Evolutionary conservation across 2,888 invertebrate genomes (phyloP), one percentile per base, ranked within the genome.

Genomic region (Lepidochrysops patricia): DNA sequence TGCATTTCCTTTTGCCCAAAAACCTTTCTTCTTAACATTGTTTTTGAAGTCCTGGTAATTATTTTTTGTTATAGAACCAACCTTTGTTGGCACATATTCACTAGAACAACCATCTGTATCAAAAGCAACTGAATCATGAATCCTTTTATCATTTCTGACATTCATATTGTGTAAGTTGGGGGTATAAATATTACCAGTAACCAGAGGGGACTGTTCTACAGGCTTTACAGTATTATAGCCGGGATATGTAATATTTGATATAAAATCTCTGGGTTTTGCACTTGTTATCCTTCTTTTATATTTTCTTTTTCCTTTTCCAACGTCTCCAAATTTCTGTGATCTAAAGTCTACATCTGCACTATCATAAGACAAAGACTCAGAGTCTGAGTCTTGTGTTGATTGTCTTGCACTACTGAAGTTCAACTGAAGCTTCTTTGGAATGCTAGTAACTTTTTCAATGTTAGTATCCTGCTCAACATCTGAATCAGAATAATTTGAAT

Each of bases 11-110:
- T 88, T 88, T 5, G 86, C 88, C 89, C 89, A 89, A 63, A 72
- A 89, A 7, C 89, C 89, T 67, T 83, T 85, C 63, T 71, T 81
- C 61, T 76, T 76, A 1, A 89, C 84, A 79, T 84, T 85, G 62
- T 88, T 78, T 71, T 83, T 89, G 52, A 90, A 90, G 62, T 84
- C 80, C 68, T 89, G 85, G 63, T 89, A 89, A 66, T 88, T 89
- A 64, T 77, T 78, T 65, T 84, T 85, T n/a, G 83, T 80, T 61
- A 78, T 77, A 19, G 81, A 79, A 57, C 84, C 85, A 62, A 88
- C 69, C 65, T 76, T 86, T 15, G 88, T 88, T 12, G 90, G 90
- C 13, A 90, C 82, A 78, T 90, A 90, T 71, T 90, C 90, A 72
- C 76, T 80, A 25, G 82, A 81, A 70, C 75, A 80, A 27, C 75